Evolutionary conservation across 2,797 vertebrate species (phyloP).

Genomic region (Loris lydekkerianus): DNA sequence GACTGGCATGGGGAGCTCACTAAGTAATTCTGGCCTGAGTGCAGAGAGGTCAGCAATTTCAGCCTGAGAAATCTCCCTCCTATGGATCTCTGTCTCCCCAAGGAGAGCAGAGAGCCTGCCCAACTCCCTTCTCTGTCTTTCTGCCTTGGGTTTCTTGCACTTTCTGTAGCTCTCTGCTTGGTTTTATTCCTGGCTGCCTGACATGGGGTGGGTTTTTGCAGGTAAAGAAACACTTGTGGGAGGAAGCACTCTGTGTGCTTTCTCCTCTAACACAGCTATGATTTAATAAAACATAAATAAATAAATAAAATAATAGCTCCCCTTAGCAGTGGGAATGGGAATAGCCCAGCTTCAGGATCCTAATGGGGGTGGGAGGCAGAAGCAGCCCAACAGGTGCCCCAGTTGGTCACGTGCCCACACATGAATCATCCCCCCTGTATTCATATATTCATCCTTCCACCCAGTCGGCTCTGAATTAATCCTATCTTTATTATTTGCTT

Average conservation of each 20-base stretch:
- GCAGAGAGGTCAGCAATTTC: neutral
- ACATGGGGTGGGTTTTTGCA: neutral
- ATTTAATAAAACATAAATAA: no score
- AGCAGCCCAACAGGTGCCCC: rapidly evolving
- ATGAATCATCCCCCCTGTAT: rapidly evolving
- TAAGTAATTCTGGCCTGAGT: rapidly evolving
- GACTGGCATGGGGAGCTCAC: rapidly evolving
- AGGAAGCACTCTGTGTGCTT: neutral
- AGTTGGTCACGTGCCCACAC: rapidly evolving
- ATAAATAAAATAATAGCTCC: neutral
- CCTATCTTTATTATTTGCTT: neutral
- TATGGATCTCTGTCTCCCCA: neutral
- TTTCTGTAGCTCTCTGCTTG: constrained; percentile 2
- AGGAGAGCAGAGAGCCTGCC: neutral
- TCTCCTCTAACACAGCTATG: neutral
- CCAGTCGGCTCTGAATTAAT: neutral
- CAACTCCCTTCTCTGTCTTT: neutral
- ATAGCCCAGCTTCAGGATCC: neutral
- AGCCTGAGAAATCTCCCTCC: no score
- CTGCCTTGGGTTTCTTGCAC: neutral
- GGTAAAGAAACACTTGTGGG: neutral
- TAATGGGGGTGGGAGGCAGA: neutral
- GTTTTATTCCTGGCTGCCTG: constrained; percentile 29
- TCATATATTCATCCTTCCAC: neutral
- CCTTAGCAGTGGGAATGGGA: rapidly evolving